phyloP scores from a whole-genome alignment of 2,113 vertebrate species.

The Corythornis vintsioides region DNA sequence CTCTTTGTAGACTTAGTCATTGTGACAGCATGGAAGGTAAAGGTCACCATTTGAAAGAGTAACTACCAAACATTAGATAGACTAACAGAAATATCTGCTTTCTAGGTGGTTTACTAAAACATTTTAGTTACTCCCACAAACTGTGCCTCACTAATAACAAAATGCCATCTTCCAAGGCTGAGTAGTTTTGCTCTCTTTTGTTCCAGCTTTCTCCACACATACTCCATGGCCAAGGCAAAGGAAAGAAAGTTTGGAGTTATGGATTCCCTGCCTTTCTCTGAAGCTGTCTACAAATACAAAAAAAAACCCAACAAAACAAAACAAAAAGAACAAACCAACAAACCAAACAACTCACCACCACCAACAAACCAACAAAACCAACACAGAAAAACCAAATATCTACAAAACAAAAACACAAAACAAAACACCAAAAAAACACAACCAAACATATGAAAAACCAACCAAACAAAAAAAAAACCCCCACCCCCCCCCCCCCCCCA shows the following conservation, averaged over 20 bases:
- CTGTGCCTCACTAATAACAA: background rate
- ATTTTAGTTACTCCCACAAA: background rate
- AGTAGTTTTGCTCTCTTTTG: background rate
- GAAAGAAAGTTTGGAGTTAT: background rate
- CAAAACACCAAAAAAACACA: too few relatives aligned
- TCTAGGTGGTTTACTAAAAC: background rate
- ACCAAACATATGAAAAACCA: too few relatives aligned
- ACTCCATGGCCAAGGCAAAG: background rate
- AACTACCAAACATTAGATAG: background rate
- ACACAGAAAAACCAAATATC: too few relatives aligned
- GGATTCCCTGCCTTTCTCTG: background rate
- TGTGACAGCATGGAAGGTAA: background rate
- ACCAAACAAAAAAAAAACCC: too few relatives aligned
- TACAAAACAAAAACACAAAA: too few relatives aligned
- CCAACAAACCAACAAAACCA: too few relatives aligned
- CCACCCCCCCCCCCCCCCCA: too few relatives aligned
- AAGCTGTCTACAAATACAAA: background rate
- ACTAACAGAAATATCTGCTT: background rate
- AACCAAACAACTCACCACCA: too few relatives aligned
- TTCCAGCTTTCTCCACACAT: background rate
- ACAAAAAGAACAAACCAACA: too few relatives aligned
- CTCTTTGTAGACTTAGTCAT: background rate
- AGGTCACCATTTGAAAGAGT: background rate
- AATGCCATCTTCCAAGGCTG: background rate
- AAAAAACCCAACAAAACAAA: background rate